Percentiles rank a stretch among this genome's conserved stretches.
Evolutionary conservation across 2,113 vertebrate genomes (phyloP).

Genomic region (Eretmochelys imbricata): DNA sequence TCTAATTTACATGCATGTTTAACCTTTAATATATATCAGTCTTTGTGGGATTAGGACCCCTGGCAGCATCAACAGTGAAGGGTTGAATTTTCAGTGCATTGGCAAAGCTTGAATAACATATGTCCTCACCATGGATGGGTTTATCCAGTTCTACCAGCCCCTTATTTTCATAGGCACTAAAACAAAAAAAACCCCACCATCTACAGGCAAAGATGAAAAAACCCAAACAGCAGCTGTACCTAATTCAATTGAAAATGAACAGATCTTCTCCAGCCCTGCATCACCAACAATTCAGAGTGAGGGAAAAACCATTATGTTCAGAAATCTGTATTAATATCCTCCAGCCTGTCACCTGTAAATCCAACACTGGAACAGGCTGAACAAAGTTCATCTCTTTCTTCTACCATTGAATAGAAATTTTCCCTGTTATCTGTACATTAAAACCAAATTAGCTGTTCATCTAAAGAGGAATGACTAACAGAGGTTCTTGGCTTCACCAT

Average conservation of each 20-base stretch:
- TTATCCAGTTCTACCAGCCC: rapidly evolving
- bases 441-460: neutral
- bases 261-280: neutral
- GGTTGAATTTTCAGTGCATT: neutral
- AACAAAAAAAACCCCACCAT: neutral
- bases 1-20: neutral
- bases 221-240: neutral
- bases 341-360: neutral
- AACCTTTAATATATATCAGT: neutral
- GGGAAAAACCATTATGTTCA: neutral
- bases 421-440: neutral
- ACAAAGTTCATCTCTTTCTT: neutral
- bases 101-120: neutral
- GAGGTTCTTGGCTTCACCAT: neutral
- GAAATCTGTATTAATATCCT: neutral
- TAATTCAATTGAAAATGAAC: neutral
- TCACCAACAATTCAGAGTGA: neutral
- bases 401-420: neutral
- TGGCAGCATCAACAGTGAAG: neutral
- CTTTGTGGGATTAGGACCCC: neutral
- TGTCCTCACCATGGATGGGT: neutral
- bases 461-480: constrained; percentile 23
- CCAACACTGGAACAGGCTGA: neutral
- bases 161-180: neutral
- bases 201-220: constrained; percentile 14